Base-by-base conservation (phyloP, 2,888 invertebrate species). In the Aspidapion aeneum region DNA sequence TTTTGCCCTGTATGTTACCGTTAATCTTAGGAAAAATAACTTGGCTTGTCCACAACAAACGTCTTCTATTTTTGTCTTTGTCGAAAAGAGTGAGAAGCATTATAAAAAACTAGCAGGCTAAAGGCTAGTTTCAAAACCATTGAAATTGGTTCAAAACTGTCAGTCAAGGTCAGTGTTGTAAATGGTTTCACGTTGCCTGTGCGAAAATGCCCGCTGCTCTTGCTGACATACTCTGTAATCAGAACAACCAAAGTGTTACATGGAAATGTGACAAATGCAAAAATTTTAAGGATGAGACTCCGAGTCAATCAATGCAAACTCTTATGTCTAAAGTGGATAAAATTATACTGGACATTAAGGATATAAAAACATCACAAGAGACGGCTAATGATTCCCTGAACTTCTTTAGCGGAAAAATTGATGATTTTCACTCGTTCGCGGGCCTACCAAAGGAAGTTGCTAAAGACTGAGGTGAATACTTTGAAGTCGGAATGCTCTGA, bases 381-480 rank as follows among this genome's bases (percentile, higher is more conserved):
- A 35, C 35, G 12, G 35, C 35, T 35, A 35, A 35, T 35, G 35
- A 57, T 57, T 57, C 57, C 2, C 18, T 57, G 2, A 48, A 5
- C 2, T 57, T 57, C n/a, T 57, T 21, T 22, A 21, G 35, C 7
- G 22, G 22, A 18, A 57, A 57, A 22, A 22, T 57, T 22, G 57
- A 57, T 22, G 17, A 57, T 18, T 57, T 57, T 57, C 35, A 35
- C 3, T 7, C 3, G 5, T 35, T 35, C 12, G 35, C 35, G 5
- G 12, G 35, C 12, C 35, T 35, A 35, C 35, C 35, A 3, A 35
- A 35, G 35, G 35, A 35, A 12, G 35, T 35, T 35, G 35, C 35
- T 7, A 3, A 52, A 52, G 19, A n/a, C 3, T 17, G 19, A 52
- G n/a, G 3, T 52, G 7, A 3, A 18, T 18, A 18, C 52, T 3